Conservation (phyloP, 2,888 invertebrate genomes). For the Aplocera efformata region DNA sequence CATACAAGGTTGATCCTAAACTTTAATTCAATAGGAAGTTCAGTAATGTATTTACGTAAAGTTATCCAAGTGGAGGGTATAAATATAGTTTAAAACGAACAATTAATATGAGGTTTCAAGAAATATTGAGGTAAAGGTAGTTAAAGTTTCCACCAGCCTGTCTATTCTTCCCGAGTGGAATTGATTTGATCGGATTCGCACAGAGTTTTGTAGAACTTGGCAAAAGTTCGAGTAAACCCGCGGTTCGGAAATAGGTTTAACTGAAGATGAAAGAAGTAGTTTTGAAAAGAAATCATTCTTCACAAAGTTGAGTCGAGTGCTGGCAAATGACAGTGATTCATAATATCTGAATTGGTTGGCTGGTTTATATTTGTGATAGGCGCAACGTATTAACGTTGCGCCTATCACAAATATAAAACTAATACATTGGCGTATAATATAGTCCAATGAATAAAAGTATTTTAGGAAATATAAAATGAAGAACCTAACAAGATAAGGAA, state of each 20-base stretch:
- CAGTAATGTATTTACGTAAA: slow-evolving; percentile 7
- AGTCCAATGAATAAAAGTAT: too few relatives aligned
- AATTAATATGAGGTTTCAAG: slow-evolving; percentile 42
- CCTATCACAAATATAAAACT: background rate
- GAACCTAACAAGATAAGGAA: too few relatives aligned
- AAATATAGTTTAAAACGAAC: slow-evolving; percentile 28
- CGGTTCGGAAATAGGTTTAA: slow-evolving; percentile 64
- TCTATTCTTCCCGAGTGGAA: slow-evolving; percentile 64
- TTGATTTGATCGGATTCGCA: slow-evolving; percentile 67
- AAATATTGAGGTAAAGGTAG: slow-evolving; percentile 41
- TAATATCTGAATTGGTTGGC: slow-evolving; percentile 37
- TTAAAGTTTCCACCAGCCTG: slow-evolving; percentile 55
- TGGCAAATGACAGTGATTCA: slow-evolving; percentile 64
- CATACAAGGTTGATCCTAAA: background rate
- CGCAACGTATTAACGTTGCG: background rate
- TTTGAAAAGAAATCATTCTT: slow-evolving; percentile 62
- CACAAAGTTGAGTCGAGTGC: slow-evolving; percentile 47
- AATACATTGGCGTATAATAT: too few relatives aligned
- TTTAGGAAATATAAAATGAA: too few relatives aligned
- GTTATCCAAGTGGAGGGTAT: slow-evolving; percentile 1
- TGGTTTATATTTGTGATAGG: slow-evolving; percentile 5
- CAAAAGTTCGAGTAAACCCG: slow-evolving; percentile 59
- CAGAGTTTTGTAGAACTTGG: slow-evolving; percentile 52
- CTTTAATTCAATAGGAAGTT: slow-evolving; percentile 8
- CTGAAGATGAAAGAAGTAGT: slow-evolving; percentile 62